Evolutionary conservation across 2,888 invertebrate species (phyloP).

Genomic region (Ganaspis brasiliensis): DNA sequence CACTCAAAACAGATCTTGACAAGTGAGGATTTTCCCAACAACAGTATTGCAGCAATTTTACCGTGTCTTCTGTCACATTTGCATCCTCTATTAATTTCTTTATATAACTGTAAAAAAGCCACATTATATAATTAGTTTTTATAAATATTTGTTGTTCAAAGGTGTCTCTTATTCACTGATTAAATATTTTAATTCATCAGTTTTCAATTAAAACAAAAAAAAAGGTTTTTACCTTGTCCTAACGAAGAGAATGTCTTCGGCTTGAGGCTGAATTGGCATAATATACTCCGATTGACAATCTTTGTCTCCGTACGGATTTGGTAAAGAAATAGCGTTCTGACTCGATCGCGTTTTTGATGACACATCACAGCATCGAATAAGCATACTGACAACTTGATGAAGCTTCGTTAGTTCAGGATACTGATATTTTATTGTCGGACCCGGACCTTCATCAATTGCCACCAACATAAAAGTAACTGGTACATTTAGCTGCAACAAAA

Average conservation of each 20-base stretch:
- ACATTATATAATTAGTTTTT: not conserved
- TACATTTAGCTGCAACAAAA: conserved; percentile 88
- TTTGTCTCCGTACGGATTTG: conserved; percentile 89
- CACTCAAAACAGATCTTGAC: conserved; percentile 93
- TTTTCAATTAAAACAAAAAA: too few relatives aligned
- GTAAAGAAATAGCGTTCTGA: conserved; percentile 83
- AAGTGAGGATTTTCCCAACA: conserved; percentile 99
- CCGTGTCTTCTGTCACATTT: conserved; percentile 94
- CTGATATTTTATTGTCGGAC: conserved; percentile 97
- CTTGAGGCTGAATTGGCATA: conserved; percentile 88
- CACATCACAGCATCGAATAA: conserved; percentile 96
- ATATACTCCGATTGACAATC: conserved; percentile 82
- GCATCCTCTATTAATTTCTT: conserved; percentile 98
- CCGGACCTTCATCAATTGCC: conserved; percentile 95
- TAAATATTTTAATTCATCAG: too few relatives aligned
- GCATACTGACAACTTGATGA: conserved; percentile 94
- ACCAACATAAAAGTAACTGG: conserved; percentile 94
- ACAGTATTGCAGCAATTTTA: conserved; percentile 94
- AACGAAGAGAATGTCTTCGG: conserved; percentile 91
- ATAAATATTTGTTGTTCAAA: not conserved
- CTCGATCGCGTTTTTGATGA: conserved; percentile 82
- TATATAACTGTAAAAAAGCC: conserved; percentile 85
- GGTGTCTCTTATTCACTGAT: not conserved
- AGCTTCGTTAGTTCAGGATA: conserved; percentile 96
- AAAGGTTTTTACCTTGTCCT: conserved; percentile 85